Evolutionary conservation across 1,140 invertebrate genomes (phyloP).

Genomic region (Bactericera cockerelli): DNA sequence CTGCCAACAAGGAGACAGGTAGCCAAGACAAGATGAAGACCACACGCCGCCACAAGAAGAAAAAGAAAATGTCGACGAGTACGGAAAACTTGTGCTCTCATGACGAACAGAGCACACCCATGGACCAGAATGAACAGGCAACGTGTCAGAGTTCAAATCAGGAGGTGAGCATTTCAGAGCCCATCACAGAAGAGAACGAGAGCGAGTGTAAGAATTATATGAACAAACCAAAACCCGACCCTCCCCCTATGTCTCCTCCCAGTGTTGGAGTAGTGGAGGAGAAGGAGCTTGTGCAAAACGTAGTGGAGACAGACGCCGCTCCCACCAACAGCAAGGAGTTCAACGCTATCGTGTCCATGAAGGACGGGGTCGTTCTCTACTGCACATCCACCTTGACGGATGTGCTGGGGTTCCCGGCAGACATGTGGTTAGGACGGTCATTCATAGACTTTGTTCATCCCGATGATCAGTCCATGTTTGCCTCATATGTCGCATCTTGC

Average conservation of each 20-base stretch:
- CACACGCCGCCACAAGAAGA: background rate
- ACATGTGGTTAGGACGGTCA: slow-evolving; percentile 69
- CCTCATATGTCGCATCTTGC: slow-evolving; percentile 39
- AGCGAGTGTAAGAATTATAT: slow-evolving; percentile 11
- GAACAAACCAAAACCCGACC: background rate
- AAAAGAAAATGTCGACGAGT: slow-evolving; percentile 9
- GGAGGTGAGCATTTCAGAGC: slow-evolving; percentile 2
- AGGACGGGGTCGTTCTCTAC: slow-evolving; percentile 61
- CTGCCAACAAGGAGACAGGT: slow-evolving; percentile 2
- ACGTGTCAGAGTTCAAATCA: background rate
- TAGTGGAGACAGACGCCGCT: background rate
- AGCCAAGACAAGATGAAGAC: background rate
- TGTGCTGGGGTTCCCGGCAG: slow-evolving; percentile 60
- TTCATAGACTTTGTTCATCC: slow-evolving; percentile 75
- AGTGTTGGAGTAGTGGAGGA: background rate
- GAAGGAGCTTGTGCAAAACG: slow-evolving; percentile 11
- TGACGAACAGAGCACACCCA: background rate
- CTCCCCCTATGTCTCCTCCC: background rate
- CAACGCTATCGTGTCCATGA: slow-evolving; percentile 62
- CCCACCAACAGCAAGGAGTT: slow-evolving; percentile 36
- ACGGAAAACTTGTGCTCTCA: background rate
- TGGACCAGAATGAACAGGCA: slow-evolving; percentile 1
- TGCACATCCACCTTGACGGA: slow-evolving; percentile 50
- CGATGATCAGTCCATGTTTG: slow-evolving; percentile 47
- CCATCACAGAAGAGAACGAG: slow-evolving; percentile 1